phyloP scores from a whole-genome alignment of 1,140 invertebrate genomes.

The Drosophila novamexicana region DNA sequence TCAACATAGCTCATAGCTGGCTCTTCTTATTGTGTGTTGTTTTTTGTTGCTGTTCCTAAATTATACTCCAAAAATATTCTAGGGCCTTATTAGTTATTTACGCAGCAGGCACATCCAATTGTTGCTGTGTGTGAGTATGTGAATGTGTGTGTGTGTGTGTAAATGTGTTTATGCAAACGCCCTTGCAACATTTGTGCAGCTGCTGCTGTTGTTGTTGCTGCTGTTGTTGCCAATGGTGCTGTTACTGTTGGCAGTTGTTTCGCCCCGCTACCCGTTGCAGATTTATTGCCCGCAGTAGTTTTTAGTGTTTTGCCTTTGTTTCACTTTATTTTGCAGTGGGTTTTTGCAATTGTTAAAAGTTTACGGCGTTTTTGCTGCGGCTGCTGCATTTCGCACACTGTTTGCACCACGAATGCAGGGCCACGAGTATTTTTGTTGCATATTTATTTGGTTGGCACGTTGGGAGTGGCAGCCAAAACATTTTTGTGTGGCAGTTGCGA shows the following conservation, averaged over 20 bases:
- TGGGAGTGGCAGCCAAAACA: conserved; percentile 48
- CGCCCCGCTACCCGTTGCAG: conserved; percentile 46
- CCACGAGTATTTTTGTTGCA: conserved; percentile 51
- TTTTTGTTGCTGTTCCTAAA: conserved; percentile 52
- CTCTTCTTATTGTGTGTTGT: conserved; percentile 14
- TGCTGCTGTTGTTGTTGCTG: conserved; percentile 4
- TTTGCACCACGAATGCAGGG: conserved; percentile 46
- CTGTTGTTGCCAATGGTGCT: conserved; percentile 2
- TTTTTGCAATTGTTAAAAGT: conserved; percentile 79
- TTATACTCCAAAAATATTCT: conserved; percentile 73
- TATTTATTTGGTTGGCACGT: conserved; percentile 44
- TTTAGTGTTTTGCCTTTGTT: conserved; percentile 59
- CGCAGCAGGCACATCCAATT: conserved; percentile 51
- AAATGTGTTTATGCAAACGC: conserved; percentile 66
- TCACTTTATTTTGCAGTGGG: conserved; percentile 44
- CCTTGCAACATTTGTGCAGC: conserved; percentile 32
- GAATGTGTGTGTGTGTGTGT: conserved; percentile 42
- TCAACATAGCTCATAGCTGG: neutral
- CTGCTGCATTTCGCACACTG: conserved; percentile 74
- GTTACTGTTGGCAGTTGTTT: neutral
- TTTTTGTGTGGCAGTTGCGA: conserved; percentile 60
- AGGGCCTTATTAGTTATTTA: conserved; percentile 77
- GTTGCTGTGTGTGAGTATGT: conserved; percentile 7
- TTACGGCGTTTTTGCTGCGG: conserved; percentile 74
- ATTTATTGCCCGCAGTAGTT: conserved; percentile 77